A percentile compares a stretch with the other conserved stretches of the same genome.
These are phyloP conservation scores for Axea sp. DNA, from an alignment of 2,888 invertebrate genomes.

Conservation along the genomic window DNA sequence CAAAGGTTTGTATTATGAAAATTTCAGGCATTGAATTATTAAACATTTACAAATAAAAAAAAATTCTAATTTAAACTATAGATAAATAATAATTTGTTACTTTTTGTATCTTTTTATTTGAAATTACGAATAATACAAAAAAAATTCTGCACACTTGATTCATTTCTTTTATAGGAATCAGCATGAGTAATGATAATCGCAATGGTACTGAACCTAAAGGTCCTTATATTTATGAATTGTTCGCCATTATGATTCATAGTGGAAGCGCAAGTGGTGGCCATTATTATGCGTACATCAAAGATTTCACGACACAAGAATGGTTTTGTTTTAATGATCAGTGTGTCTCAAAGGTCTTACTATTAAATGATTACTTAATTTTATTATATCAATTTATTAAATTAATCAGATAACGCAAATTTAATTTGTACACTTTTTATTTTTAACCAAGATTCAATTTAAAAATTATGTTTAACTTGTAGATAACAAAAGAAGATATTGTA, in stretches of 20 bases:
- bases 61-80: too few relatives aligned
- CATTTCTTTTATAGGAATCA: slow-evolving; percentile 83
- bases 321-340: slow-evolving; percentile 93
- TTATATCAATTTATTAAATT: too few relatives aligned
- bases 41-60: too few relatives aligned
- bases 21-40: too few relatives aligned
- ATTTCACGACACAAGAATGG: slow-evolving; percentile 87
- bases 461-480: slow-evolving; percentile 24
- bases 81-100: too few relatives aligned
- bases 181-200: slow-evolving; percentile 81
- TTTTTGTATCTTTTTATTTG: too few relatives aligned
- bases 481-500: slow-evolving; percentile 85
- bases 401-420: too few relatives aligned
- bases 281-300: slow-evolving; percentile 95
- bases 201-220: slow-evolving; percentile 81
- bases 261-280: slow-evolving; percentile 95
- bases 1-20: slow-evolving; percentile 79
- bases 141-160: too few relatives aligned
- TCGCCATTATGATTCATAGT: slow-evolving; percentile 95
- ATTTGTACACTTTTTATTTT: too few relatives aligned
- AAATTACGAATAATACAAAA: too few relatives aligned
- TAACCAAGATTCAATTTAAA: too few relatives aligned
- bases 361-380: too few relatives aligned
- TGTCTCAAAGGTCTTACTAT: slow-evolving; percentile 83
- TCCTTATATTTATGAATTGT: slow-evolving; percentile 90